Percentiles rank a stretch among this genome's conserved stretches.
These are phyloP conservation scores for Oncorhynchus nerka DNA, from an alignment of 2,113 vertebrate genomes.

Conservation along the genomic window DNA sequence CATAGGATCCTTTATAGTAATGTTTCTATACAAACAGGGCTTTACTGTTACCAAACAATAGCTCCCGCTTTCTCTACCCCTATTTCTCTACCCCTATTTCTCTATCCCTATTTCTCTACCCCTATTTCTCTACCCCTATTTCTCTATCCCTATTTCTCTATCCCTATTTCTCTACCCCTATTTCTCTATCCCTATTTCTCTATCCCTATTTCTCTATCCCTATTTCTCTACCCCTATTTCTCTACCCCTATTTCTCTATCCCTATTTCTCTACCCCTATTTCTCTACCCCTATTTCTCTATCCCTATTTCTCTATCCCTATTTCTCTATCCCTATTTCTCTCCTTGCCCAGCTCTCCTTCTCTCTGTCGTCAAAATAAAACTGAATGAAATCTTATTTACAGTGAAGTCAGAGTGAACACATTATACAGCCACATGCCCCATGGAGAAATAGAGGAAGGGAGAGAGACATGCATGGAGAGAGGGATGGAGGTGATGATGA, in stretches of 20 bases:
- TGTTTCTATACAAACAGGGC: neutral
- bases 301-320: neutral
- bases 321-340: neutral
- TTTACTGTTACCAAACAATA: neutral
- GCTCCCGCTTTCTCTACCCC: neutral
- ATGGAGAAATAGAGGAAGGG: slow-evolving; percentile 19
- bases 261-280: neutral
- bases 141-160: neutral
- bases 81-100: too few relatives aligned
- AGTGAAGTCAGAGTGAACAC: neutral
- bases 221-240: neutral
- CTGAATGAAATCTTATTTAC: neutral
- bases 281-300: neutral
- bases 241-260: neutral
- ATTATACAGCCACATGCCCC: too few relatives aligned
- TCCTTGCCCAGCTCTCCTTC: neutral
- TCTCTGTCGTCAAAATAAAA: neutral
- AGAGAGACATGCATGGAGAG: neutral
- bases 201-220: neutral
- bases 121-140: too few relatives aligned
- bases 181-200: neutral
- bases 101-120: too few relatives aligned
- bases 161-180: neutral
- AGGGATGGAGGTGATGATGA: too few relatives aligned
- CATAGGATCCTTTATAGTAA: neutral